These are phyloP conservation scores for Enteromius afrohamiltoni DNA, from an alignment of 2,797 vertebrate genomes.

Conservation along the genomic window DNA sequence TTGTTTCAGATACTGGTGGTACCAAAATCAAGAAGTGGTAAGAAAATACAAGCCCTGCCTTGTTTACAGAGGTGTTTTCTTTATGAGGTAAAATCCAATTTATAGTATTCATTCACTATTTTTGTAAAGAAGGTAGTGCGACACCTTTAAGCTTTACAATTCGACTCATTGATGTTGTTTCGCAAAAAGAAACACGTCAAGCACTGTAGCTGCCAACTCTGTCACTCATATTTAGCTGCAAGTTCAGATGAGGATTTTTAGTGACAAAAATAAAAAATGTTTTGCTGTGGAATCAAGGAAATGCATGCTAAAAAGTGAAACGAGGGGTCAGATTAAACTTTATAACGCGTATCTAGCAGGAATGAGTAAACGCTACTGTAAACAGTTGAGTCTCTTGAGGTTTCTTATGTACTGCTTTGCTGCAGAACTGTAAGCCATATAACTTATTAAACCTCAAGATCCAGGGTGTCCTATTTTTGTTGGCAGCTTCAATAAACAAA, in stretches of 20 bases:
- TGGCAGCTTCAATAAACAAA: conserved; percentile 61
- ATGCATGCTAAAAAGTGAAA: conserved; percentile 17
- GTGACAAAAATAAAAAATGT: conserved; percentile 11
- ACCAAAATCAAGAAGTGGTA: too few relatives aligned
- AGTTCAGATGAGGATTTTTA: conserved; percentile 4
- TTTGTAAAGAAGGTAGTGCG: not conserved
- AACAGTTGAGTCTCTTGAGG: conserved; percentile 23
- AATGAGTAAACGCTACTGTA: conserved; percentile 29
- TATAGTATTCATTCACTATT: conserved; percentile 4
- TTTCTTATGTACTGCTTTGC: conserved; percentile 24
- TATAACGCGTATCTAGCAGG: conserved; percentile 7
- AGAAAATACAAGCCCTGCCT: not conserved
- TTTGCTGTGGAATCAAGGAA: conserved; percentile 16
- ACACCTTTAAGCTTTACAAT: not conserved
- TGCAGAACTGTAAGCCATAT: conserved; percentile 40
- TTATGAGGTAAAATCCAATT: not conserved
- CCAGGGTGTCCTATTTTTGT: conserved; percentile 59
- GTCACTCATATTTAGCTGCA: conserved; percentile 20
- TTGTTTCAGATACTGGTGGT: not conserved
- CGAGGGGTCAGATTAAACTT: conserved; percentile 8
- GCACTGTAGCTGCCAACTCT: conserved; percentile 26
- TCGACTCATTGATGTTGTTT: conserved; percentile 38
- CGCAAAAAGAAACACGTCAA: conserved; percentile 27
- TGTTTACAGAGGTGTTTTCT: not conserved
- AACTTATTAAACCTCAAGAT: conserved; percentile 54